These are phyloP conservation scores for Notospermus geniculatus DNA, from an alignment of 1,140 invertebrate species.

Conservation along the genomic window DNA sequence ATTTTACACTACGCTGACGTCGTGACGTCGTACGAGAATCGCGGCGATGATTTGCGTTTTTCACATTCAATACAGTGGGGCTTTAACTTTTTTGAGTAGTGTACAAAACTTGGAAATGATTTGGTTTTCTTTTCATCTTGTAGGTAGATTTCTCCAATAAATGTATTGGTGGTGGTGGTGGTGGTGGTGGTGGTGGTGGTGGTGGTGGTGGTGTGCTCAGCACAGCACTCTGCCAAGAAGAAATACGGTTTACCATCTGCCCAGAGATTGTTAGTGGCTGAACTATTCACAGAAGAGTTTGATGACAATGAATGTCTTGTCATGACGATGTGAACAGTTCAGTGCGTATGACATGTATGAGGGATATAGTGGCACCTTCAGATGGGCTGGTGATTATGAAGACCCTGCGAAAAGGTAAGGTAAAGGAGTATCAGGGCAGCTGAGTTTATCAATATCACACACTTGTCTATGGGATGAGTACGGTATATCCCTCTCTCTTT, in stretches of 20 bases:
- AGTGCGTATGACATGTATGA: constrained; percentile 79
- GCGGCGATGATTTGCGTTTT: no score
- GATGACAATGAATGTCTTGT: constrained; percentile 81
- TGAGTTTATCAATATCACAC: no score
- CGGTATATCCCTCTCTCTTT: no score
- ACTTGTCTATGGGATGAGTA: no score
- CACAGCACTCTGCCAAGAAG: constrained; percentile 91
- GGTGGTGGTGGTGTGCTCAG: constrained; percentile 92
- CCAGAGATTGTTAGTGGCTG: constrained; percentile 87
- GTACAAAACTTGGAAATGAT: not conserved
- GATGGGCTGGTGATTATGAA: constrained; percentile 70
- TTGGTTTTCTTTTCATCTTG: constrained; percentile 17
- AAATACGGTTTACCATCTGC: constrained; percentile 94
- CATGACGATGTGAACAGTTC: constrained; percentile 80
- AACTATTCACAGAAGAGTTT: constrained; percentile 84
- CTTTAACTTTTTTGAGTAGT: no score
- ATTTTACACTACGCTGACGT: no score
- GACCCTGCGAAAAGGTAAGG: constrained; percentile 68
- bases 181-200: no score
- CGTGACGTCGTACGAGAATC: no score
- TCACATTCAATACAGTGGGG: no score
- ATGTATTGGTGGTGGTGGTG: no score
- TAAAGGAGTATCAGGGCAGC: no score
- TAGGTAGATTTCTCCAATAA: constrained; percentile 95
- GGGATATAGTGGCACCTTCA: constrained; percentile 82